Conservation (phyloP, 1,140 invertebrate species). For the Caligus rogercresseyi region DNA sequence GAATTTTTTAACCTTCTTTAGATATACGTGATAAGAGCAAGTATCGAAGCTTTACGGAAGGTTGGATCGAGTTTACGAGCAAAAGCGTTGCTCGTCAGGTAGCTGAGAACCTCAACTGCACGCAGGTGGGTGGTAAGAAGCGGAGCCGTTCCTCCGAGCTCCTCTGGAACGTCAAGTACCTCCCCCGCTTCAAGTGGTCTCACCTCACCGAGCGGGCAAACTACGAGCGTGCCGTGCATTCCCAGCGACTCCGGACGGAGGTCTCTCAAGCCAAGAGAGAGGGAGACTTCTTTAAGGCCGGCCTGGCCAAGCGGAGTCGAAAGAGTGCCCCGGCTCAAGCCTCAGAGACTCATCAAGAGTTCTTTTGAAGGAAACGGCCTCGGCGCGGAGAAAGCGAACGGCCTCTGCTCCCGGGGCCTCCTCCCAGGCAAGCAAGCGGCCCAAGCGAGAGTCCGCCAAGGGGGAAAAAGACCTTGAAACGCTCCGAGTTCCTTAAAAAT, state of each 20-base stretch:
- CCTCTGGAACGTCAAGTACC: constrained; percentile 89
- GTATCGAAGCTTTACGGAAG: constrained; percentile 54
- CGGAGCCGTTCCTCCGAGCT: constrained; percentile 68
- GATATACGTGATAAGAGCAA: background rate
- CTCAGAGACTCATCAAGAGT: too few species aligned
- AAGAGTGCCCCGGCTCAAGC: background rate
- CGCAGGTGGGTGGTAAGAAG: constrained; percentile 65
- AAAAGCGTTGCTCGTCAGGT: constrained; percentile 73
- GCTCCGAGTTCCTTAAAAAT: background rate
- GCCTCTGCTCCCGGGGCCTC: too few species aligned
- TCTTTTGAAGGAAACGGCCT: background rate
- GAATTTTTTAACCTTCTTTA: constrained; percentile 1
- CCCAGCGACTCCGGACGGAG: constrained; percentile 66
- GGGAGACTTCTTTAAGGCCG: constrained; percentile 60
- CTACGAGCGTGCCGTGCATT: constrained; percentile 66
- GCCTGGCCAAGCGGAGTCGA: constrained; percentile 39
- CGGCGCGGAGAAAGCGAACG: background rate
- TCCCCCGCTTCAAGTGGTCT: constrained; percentile 81
- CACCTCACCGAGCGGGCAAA: constrained; percentile 74
- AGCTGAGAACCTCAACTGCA: constrained; percentile 59
- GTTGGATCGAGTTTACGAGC: constrained; percentile 87
- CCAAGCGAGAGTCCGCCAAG: too few species aligned
- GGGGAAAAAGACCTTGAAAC: background rate
- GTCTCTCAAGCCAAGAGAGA: constrained; percentile 77
- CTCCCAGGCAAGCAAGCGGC: too few species aligned